A percentile compares a stretch with the other conserved stretches of the same genome.
These are phyloP conservation scores for Florisuga fusca DNA, from an alignment of 2,797 vertebrate species.

Conservation along the genomic window DNA sequence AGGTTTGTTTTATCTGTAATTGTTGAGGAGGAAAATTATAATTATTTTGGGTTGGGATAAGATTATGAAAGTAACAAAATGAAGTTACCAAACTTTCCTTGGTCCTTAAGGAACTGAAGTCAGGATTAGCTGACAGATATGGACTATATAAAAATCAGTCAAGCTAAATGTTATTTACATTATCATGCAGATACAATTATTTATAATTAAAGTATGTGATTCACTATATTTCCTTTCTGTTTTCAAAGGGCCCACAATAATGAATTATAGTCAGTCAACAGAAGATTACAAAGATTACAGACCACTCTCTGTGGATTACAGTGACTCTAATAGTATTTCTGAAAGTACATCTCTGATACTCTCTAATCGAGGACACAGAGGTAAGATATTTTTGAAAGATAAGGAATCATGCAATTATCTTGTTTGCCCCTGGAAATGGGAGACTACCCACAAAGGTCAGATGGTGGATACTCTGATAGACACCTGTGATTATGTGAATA, in stretches of 20 bases:
- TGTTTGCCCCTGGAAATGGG: background rate
- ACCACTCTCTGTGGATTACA: conserved; percentile 78
- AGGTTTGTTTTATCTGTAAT: background rate
- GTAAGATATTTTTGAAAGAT: background rate
- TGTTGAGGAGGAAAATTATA: background rate
- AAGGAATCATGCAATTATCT: background rate
- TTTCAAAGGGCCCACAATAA: conserved; percentile 52
- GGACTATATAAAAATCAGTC: background rate
- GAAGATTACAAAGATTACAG: conserved; percentile 85
- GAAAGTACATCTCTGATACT: conserved; percentile 69
- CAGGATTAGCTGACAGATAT: background rate
- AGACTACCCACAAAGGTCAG: background rate
- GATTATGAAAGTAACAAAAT: background rate
- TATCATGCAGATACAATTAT: background rate
- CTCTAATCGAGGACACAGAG: conserved; percentile 45
- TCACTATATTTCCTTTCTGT: background rate
- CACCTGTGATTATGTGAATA: background rate
- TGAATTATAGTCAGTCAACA: conserved; percentile 68
- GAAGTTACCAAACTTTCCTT: background rate
- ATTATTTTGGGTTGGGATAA: background rate
- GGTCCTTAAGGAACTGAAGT: background rate
- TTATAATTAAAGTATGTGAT: background rate
- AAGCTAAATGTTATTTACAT: background rate
- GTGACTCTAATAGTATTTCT: conserved; percentile 77
- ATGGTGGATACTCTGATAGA: background rate